Conservation (phyloP, 2,888 invertebrate species). For the Hemistola chrysoprasaria region DNA sequence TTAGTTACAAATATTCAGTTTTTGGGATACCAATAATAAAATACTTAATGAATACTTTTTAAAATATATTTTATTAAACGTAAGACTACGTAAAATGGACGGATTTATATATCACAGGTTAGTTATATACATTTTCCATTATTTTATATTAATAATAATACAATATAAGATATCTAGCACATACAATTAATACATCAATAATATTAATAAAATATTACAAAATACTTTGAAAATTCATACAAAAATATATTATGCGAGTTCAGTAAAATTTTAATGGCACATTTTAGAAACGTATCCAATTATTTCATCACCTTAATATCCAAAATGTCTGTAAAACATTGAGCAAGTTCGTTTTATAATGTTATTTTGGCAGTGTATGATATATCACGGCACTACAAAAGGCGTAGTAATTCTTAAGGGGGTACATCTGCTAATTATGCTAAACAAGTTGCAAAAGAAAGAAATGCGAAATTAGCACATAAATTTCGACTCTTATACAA, state of each 20-base stretch:
- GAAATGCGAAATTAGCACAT: too few species aligned
- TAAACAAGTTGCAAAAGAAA: too few species aligned
- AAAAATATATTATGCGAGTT: slow-evolving; percentile 8
- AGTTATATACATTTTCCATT: slow-evolving; percentile 62
- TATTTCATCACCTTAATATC: background rate
- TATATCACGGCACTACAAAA: too few species aligned
- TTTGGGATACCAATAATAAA: background rate
- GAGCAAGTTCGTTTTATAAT: background rate
- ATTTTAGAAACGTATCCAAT: slow-evolving; percentile 16
- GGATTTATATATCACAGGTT: slow-evolving; percentile 78
- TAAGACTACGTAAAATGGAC: slow-evolving; percentile 59
- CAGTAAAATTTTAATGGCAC: slow-evolving; percentile 27
- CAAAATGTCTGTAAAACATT: background rate
- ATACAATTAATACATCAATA: slow-evolving; percentile 14
- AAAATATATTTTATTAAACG: slow-evolving; percentile 43
- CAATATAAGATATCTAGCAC: slow-evolving; percentile 16
- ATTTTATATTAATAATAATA: slow-evolving; percentile 24
- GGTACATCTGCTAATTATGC: too few species aligned
- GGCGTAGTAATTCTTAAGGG: too few species aligned
- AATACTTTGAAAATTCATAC: slow-evolving; percentile 18
- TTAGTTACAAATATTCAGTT: too few species aligned
- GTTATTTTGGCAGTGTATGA: too few species aligned
- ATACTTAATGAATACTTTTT: slow-evolving; percentile 23
- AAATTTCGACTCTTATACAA: too few species aligned
- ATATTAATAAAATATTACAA: slow-evolving; percentile 3